Evolutionary conservation across 2,797 vertebrate genomes (phyloP).

Genomic region (Siniperca scherzeri): DNA sequence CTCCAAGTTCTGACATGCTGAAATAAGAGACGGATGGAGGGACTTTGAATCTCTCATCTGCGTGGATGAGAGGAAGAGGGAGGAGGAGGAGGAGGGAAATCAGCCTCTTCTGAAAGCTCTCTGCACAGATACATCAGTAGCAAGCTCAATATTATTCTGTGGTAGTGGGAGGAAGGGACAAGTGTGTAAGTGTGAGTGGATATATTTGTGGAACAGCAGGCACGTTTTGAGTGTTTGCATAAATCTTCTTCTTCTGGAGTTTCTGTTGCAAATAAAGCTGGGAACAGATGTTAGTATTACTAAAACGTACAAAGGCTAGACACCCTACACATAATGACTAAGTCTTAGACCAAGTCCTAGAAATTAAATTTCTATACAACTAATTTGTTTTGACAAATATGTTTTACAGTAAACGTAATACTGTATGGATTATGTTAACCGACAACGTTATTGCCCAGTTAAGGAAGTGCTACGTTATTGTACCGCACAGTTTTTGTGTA

Average conservation of each 20-base stretch:
- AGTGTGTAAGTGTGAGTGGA: conserved; percentile 54
- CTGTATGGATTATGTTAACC: background rate
- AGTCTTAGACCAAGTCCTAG: background rate
- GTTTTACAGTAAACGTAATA: background rate
- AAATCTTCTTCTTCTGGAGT: conserved; percentile 36
- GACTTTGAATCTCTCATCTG: conserved; percentile 74
- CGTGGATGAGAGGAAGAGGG: conserved; percentile 30
- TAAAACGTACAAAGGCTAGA: background rate
- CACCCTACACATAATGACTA: background rate
- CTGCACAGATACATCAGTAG: conserved; percentile 65
- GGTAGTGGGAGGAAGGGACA: conserved; percentile 44
- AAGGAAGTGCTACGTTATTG: background rate
- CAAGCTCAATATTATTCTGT: conserved; percentile 71
- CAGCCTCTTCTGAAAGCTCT: conserved; percentile 63
- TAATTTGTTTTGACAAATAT: background rate
- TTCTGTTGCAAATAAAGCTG: background rate
- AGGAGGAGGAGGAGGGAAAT: conserved; percentile 37
- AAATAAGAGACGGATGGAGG: conserved; percentile 81
- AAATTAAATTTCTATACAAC: background rate
- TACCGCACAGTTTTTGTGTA: too few species aligned
- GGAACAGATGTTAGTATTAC: background rate
- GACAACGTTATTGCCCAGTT: background rate
- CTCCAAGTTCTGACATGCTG: conserved; percentile 77
- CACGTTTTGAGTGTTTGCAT: conserved; percentile 41
- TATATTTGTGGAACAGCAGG: conserved; percentile 50